Evolutionary conservation across 2,888 invertebrate species (phyloP).

Genomic region (Lasius platythorax): DNA sequence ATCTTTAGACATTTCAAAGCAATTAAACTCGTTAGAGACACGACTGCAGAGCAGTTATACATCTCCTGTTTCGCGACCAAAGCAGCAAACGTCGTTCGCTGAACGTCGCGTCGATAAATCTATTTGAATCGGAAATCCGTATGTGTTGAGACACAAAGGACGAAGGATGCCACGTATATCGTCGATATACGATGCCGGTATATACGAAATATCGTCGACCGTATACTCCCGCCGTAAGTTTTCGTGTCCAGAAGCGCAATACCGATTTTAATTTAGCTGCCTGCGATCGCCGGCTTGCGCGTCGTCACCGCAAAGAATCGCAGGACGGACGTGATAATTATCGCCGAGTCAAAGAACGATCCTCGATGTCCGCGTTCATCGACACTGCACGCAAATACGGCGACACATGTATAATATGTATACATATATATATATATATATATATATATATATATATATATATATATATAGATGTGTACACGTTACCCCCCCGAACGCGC

Average conservation of each 20-base stretch:
- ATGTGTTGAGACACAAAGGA: constrained; percentile 18
- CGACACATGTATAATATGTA: constrained; percentile 46
- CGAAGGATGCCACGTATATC: constrained; percentile 30
- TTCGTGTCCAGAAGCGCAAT: constrained; percentile 53
- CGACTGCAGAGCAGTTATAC: neutral
- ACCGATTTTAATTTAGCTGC: constrained; percentile 69
- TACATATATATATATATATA: constrained; percentile 25
- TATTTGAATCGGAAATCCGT: constrained; percentile 43
- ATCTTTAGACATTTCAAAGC: constrained; percentile 40
- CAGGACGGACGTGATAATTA: constrained; percentile 82
- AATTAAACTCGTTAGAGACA: constrained; percentile 30
- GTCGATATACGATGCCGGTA: constrained; percentile 48
- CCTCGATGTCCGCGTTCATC: constrained; percentile 73
- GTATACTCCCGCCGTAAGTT: constrained; percentile 35
- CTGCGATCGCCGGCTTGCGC: constrained; percentile 46
- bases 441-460: constrained; percentile 27
- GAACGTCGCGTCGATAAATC: constrained; percentile 34
- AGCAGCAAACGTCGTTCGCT: constrained; percentile 8
- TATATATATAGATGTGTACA: constrained; percentile 44
- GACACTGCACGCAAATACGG: constrained; percentile 62
- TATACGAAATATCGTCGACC: constrained; percentile 58
- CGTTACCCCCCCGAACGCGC: constrained; percentile 32
- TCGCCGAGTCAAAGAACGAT: constrained; percentile 79
- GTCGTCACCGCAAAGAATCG: constrained; percentile 77
- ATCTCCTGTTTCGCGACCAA: constrained; percentile 31